Evolutionary conservation across 2,113 vertebrate genomes (phyloP).

Genomic region (Micronycteris hirsuta): DNA sequence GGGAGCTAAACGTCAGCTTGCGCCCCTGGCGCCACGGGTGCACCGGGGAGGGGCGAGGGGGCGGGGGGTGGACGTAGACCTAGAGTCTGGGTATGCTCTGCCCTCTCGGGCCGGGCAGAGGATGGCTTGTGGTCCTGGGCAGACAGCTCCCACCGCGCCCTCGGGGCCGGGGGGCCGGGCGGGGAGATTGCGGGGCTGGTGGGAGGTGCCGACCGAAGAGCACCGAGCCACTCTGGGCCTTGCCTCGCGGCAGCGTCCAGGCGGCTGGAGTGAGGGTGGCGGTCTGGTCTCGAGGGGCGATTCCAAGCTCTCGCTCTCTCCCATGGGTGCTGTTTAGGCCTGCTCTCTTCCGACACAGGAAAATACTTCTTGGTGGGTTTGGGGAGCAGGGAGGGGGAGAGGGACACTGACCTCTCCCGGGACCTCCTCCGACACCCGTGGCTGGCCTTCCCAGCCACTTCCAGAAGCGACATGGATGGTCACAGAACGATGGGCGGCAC

Average conservation of each 20-base stretch:
- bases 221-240: slow-evolving; percentile 21
- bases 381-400: not conserved
- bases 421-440: slow-evolving; percentile 7
- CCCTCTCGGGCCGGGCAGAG: slow-evolving; percentile 60
- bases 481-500: slow-evolving; percentile 60
- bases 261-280: slow-evolving; percentile 23
- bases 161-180: not conserved
- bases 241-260: not conserved
- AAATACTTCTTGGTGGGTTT: slow-evolving; percentile 37
- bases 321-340: slow-evolving; percentile 22
- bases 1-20: slow-evolving; percentile 21
- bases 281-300: slow-evolving; percentile 34
- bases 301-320: slow-evolving; percentile 45
- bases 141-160: slow-evolving; percentile 55
- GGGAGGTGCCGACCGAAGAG: slow-evolving; percentile 35
- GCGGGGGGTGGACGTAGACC: not conserved
- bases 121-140: slow-evolving; percentile 75
- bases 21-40: slow-evolving; percentile 29
- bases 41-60: not conserved
- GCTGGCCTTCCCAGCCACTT: slow-evolving; percentile 57
- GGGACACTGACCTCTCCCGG: not conserved
- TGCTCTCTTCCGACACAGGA: slow-evolving; percentile 40
- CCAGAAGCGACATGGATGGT: slow-evolving; percentile 54
- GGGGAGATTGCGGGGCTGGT: slow-evolving; percentile 7
- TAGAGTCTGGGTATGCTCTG: slow-evolving; percentile 54